phyloP scores from a whole-genome alignment of 2,113 vertebrate species.

The Bubo blakistoni region DNA sequence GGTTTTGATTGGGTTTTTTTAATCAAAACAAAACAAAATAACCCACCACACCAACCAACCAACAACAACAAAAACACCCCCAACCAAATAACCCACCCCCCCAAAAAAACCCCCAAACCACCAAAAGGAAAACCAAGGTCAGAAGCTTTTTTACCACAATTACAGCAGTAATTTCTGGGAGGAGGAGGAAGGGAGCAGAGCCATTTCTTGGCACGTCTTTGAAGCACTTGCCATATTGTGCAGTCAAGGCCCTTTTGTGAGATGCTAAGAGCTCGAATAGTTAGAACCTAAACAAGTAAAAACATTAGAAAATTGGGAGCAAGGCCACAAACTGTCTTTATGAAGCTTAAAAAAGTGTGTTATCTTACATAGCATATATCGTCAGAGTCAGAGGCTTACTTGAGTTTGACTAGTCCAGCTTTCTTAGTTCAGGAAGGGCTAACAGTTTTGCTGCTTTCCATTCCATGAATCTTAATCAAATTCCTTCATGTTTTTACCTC shows the following conservation, averaged over 20 bases:
- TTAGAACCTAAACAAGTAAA: background rate
- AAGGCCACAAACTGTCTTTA: background rate
- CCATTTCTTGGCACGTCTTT: background rate
- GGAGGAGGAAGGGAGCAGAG: background rate
- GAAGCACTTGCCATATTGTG: background rate
- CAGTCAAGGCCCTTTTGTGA: background rate
- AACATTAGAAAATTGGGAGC: background rate
- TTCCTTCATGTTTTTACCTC: background rate
- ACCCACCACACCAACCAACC: background rate
- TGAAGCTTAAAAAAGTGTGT: fast-evolving
- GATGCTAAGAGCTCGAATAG: background rate
- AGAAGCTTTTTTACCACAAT: background rate
- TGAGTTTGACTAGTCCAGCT: background rate
- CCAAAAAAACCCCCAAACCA: no score
- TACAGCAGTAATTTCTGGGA: background rate
- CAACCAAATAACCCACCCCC: no score
- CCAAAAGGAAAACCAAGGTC: background rate
- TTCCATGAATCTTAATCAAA: background rate
- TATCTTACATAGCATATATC: background rate
- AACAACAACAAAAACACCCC: no score
- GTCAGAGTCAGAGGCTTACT: background rate
- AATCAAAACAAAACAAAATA: background rate
- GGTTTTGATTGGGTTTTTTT: background rate
- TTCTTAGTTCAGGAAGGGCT: background rate
- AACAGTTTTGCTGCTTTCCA: background rate